A percentile compares a stretch with the other conserved stretches of the same genome.
These are phyloP conservation scores for Rhorus exstirpatorius DNA, from an alignment of 2,888 invertebrate species.

Conservation along the genomic window DNA sequence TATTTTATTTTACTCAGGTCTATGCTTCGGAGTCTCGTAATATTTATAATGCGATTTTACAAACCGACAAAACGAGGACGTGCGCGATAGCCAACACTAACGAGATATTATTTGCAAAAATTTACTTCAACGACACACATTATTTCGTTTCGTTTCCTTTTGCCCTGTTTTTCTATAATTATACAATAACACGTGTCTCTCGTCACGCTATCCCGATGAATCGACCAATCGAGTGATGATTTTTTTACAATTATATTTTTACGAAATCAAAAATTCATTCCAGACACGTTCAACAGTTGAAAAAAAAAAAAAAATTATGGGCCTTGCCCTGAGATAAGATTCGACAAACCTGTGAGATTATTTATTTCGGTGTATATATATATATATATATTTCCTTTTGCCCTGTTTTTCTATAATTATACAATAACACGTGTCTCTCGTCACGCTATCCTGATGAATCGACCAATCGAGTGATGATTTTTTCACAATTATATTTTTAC, in stretches of 20 bases:
- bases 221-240: background rate
- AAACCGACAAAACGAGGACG: slow-evolving; percentile 47
- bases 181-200: slow-evolving; percentile 50
- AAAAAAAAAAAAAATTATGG: slow-evolving; percentile 3
- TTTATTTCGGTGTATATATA: slow-evolving; percentile 27
- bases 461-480: background rate
- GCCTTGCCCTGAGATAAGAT: too few relatives aligned
- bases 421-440: slow-evolving; percentile 49
- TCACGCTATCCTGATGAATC: slow-evolving; percentile 2
- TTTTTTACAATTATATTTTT: slow-evolving; percentile 5
- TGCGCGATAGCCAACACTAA: slow-evolving; percentile 52
- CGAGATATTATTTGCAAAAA: slow-evolving; percentile 67
- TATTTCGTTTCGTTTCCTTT: slow-evolving; percentile 60
- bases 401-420: slow-evolving; percentile 49
- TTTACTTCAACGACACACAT: slow-evolving; percentile 64
- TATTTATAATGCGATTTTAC: slow-evolving; percentile 11
- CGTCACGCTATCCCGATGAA: slow-evolving; percentile 8
- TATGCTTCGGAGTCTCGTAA: slow-evolving; percentile 4
- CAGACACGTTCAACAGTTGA: background rate
- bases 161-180: slow-evolving; percentile 48
- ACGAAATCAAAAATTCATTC: slow-evolving; percentile 1
- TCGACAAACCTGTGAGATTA: background rate
- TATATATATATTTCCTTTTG: slow-evolving; percentile 57
- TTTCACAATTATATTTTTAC: background rate
- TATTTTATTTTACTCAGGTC: background rate